Evolutionary conservation across 1,140 invertebrate species (phyloP), one percentile per base, ranked within the genome.

Genomic region (Thaumatotibia leucotreta): DNA sequence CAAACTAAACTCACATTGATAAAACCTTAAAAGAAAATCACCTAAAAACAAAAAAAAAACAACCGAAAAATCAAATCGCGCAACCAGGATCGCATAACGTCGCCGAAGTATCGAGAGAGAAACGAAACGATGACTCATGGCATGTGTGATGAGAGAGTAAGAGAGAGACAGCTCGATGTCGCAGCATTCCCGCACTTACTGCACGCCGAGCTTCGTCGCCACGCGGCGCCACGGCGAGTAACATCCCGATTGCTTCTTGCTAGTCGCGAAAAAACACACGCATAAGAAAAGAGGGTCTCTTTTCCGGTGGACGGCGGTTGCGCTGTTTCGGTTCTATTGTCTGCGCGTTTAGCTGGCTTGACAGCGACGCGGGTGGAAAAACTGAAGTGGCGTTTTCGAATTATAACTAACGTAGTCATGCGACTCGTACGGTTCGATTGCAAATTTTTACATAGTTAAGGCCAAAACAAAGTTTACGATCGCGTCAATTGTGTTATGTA

Each of bases 171-270:
- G 70, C 70, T 72, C 74, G 77, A 70, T 74, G 65, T 70, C 74
- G 66, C 71, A 77, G 74, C 81, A 80, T 83, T 81, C 80, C 76
- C 74, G 71, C 61, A 97, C 96, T 97, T 97, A 97, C 96, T 97
- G 96, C 92, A 97, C 96, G 94, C 96, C 96, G 80, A 97, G 95
- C 92, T 97, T 97, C 91, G 95, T 96, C 89, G 96, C 96, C 88
- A 97, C 96, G 91, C 96, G 94, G 83, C 95, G 94, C 96, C 96
- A 97, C 92, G 96, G 96, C 82, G 96, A 97, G 93, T 96, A 96
- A 93, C 95, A 95, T 69, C 91, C 91, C 77, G 92, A 91, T 89
- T 93, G 92, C 91, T 93, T 94, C 93, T 93, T 94, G 93, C 93
- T 93, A 91, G 72, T 58, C 54, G 67, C 69, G 68, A 69, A 69